Conservation (phyloP, 2,888 invertebrate genomes). For the Ischnus inquisitorius region DNA sequence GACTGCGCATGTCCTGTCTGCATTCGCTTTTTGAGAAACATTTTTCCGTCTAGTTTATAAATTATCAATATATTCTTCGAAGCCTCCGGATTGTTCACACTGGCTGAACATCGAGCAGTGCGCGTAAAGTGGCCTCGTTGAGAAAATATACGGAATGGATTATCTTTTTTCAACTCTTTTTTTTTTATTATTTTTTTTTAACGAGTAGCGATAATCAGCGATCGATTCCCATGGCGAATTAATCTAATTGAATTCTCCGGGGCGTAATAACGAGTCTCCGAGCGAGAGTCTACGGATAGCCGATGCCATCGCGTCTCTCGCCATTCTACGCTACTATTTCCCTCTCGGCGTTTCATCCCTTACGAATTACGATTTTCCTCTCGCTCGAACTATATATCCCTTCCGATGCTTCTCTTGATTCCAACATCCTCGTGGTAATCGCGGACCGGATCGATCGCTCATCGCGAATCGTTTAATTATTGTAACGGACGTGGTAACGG, state of each 20-base stretch:
- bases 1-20: too few relatives aligned
- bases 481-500: conserved; percentile 72
- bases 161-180: neutral
- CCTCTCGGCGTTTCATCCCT: conserved; percentile 50
- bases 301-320: conserved; percentile 21
- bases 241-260: conserved; percentile 77
- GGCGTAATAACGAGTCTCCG: conserved; percentile 74
- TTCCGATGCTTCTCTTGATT: conserved; percentile 18
- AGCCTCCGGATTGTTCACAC: neutral
- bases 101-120: neutral
- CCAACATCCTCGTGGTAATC: conserved; percentile 12
- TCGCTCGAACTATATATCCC: conserved; percentile 19
- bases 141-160: neutral
- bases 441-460: conserved; percentile 71
- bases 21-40: too few relatives aligned
- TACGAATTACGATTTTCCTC: conserved; percentile 57
- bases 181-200: conserved; percentile 1
- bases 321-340: conserved; percentile 33
- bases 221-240: conserved; percentile 73
- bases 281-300: conserved; percentile 23
- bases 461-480: conserved; percentile 77
- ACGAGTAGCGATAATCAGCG: conserved; percentile 36
- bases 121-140: neutral
- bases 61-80: neutral
- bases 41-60: neutral